Conservation (phyloP, 2,888 invertebrate genomes). For the Apomyelois bistriatella region DNA sequence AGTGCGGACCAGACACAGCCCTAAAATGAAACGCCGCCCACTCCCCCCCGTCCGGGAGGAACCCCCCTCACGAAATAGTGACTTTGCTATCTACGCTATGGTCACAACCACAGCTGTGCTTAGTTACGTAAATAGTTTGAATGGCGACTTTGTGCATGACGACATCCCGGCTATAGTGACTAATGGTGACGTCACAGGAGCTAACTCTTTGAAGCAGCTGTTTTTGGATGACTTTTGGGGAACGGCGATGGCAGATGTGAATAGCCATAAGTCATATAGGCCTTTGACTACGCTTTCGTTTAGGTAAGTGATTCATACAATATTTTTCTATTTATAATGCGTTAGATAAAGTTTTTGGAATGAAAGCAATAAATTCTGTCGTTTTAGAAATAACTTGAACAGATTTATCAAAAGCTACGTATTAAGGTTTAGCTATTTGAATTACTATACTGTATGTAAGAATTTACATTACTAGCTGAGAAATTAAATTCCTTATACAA, state of each 20-base stretch:
- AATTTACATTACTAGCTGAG: no score
- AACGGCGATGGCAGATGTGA: conserved; percentile 87
- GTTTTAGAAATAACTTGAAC: no score
- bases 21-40: conserved; percentile 73
- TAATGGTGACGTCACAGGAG: conserved; percentile 88
- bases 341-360: no score
- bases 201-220: conserved; percentile 81
- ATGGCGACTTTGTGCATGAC: conserved; percentile 93
- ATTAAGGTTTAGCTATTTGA: no score
- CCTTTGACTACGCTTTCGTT: conserved; percentile 91
- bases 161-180: conserved; percentile 91
- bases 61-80: conserved; percentile 44
- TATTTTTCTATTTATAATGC: background rate
- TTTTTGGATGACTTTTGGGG: conserved; percentile 94
- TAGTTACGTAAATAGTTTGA: conserved; percentile 87
- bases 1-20: conserved; percentile 38
- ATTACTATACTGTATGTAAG: no score
- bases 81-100: conserved; percentile 81
- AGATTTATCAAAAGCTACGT: no score
- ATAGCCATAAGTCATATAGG: conserved; percentile 92
- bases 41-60: conserved; percentile 66
- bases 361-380: no score
- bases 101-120: conserved; percentile 84
- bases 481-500: no score
- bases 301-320: conserved; percentile 81